These are phyloP conservation scores for Cyanoliseus patagonus DNA, from an alignment of 2,113 vertebrate species.

Conservation along the genomic window DNA sequence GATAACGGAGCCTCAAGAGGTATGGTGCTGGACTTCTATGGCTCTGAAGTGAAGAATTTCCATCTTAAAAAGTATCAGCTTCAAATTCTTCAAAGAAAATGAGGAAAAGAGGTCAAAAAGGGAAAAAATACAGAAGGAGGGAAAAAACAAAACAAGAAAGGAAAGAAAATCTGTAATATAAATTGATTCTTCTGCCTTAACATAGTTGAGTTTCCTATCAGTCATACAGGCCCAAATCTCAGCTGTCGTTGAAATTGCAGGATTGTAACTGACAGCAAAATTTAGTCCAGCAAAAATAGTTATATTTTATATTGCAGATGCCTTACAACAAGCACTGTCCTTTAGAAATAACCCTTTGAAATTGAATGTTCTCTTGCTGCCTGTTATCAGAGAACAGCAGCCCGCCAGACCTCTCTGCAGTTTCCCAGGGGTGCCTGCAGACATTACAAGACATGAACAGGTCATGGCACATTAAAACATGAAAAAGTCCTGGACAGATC, in stretches of 20 bases:
- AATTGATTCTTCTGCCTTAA: background rate
- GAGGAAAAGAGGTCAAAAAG: background rate
- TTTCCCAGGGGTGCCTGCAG: background rate
- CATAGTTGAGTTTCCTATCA: background rate
- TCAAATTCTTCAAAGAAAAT: background rate
- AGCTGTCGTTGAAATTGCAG: background rate
- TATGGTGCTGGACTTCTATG: background rate
- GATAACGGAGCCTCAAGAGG: background rate
- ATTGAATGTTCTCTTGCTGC: background rate
- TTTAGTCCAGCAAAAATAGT: background rate
- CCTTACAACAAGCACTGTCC: background rate
- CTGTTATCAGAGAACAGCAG: constrained; percentile 48
- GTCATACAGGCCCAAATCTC: background rate
- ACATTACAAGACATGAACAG: constrained; percentile 1
- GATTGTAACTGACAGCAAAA: background rate
- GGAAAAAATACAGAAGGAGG: background rate
- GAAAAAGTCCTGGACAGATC: background rate
- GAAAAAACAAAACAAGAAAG: background rate
- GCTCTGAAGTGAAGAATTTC: background rate
- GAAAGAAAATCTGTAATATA: background rate
- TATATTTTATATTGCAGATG: background rate
- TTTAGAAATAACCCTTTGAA: constrained; percentile 17
- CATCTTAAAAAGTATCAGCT: background rate
- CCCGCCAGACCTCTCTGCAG: background rate
- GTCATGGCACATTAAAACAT: constrained; percentile 20